Percentiles rank a stretch among this genome's conserved stretches.
phyloP scores from a whole-genome alignment of 2,113 vertebrate species.

The Ancistrus triradiatus region DNA sequence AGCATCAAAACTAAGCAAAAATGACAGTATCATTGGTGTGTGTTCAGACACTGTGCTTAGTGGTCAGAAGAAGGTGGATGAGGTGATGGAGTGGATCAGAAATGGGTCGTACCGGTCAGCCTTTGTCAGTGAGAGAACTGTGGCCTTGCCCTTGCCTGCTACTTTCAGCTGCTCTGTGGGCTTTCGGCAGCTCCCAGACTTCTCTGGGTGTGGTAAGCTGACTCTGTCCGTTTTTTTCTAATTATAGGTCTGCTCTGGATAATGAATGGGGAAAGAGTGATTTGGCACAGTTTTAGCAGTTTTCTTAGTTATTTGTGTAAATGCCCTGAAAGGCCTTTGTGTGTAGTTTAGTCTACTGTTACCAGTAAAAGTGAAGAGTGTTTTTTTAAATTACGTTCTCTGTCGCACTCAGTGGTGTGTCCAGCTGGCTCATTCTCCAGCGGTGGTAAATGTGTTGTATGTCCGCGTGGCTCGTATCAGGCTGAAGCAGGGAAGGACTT shows the following conservation, averaged over 20 bases:
- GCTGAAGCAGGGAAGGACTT: constrained; percentile 64
- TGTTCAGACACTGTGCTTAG: constrained; percentile 70
- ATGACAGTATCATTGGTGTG: too few species aligned
- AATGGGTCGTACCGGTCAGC: constrained; percentile 64
- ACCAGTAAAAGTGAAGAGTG: background rate
- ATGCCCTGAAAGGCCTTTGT: too few species aligned
- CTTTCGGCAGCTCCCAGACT: constrained; percentile 56
- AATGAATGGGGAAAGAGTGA: constrained; percentile 20
- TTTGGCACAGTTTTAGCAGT: too few species aligned
- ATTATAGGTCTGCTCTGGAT: constrained; percentile 7
- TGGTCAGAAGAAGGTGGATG: constrained; percentile 64
- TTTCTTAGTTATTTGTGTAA: too few species aligned
- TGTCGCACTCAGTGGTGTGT: constrained; percentile 70
- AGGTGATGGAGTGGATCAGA: constrained; percentile 65
- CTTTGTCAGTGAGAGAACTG: constrained; percentile 54
- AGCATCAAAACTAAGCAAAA: too few species aligned
- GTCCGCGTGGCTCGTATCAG: constrained; percentile 86
- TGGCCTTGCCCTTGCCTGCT: constrained; percentile 56
- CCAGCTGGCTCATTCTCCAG: constrained; percentile 77
- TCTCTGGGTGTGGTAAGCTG: constrained; percentile 78
- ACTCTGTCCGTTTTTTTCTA: constrained; percentile 1
- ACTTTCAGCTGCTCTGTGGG: constrained; percentile 47
- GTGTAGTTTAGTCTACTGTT: background rate
- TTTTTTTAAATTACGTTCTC: background rate
- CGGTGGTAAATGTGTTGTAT: constrained; percentile 67